A percentile compares a stretch with the other conserved stretches of the same genome.
These are phyloP conservation scores for Pogonophryne albipinna DNA, from an alignment of 2,797 vertebrate genomes.

Conservation along the genomic window DNA sequence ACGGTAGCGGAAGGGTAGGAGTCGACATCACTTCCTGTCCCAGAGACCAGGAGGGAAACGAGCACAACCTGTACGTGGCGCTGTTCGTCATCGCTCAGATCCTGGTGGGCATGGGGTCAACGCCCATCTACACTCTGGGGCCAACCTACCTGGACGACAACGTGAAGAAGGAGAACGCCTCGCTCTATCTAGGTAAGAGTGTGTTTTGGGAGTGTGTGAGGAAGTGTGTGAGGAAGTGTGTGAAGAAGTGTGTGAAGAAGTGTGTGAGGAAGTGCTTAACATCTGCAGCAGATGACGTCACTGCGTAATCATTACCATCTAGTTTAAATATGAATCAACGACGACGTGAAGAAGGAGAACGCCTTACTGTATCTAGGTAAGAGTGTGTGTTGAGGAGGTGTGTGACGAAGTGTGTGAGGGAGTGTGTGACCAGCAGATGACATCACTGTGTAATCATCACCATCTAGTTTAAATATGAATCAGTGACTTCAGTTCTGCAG, in stretches of 20 bases:
- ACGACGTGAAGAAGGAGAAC: conserved; percentile 98
- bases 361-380: conserved; percentile 98
- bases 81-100: conserved; percentile 96
- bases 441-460: background rate
- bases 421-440: background rate
- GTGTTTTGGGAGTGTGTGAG: background rate
- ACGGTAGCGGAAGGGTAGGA: conserved; percentile 78
- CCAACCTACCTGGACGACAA: conserved; percentile 99
- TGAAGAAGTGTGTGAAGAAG: background rate
- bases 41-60: conserved; percentile 90
- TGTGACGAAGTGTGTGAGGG: too few species aligned
- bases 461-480: background rate
- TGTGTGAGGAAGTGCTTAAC: background rate
- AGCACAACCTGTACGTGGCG: conserved; percentile 95
- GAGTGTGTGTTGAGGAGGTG: conserved; percentile 42
- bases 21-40: conserved; percentile 85
- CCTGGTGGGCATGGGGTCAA: conserved; percentile 98
- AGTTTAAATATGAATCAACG: conserved; percentile 70
- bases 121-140: conserved; percentile 97
- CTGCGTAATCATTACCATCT: background rate
- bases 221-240: too few species aligned
- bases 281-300: background rate
- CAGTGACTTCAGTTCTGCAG: background rate
- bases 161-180: conserved; percentile 99
- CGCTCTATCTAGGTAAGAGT: conserved; percentile 95